A percentile compares a stretch with the other conserved stretches of the same genome.
phyloP scores from a whole-genome alignment of 2,113 vertebrate species.

The Alouatta palliata region DNA sequence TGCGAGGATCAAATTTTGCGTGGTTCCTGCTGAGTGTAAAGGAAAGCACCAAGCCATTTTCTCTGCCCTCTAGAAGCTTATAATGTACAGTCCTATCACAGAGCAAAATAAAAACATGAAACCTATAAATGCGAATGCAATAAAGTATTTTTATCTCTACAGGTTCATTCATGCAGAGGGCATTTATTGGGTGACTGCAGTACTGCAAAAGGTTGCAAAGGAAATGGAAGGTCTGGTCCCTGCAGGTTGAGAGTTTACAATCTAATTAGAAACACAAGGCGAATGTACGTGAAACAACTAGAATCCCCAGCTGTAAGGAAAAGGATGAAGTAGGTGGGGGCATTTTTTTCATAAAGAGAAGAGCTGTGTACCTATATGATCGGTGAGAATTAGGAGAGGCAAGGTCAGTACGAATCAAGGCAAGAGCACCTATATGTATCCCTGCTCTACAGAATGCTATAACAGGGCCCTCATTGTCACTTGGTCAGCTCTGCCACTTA shows the following conservation, averaged over 20 bases:
- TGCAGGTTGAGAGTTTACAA: slow-evolving; percentile 60
- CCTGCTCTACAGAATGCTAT: neutral
- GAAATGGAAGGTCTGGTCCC: slow-evolving; percentile 65
- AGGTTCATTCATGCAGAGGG: slow-evolving; percentile 68
- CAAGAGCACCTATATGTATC: neutral
- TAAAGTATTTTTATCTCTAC: slow-evolving; percentile 72
- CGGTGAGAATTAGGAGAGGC: neutral
- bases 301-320: slow-evolving; percentile 28
- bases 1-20: slow-evolving; percentile 70
- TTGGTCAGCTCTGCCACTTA: neutral
- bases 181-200: slow-evolving; percentile 68
- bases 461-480: neutral
- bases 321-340: neutral
- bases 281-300: slow-evolving; percentile 18
- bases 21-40: slow-evolving; percentile 55
- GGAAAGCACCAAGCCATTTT: slow-evolving; percentile 65
- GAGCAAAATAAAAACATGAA: slow-evolving; percentile 66
- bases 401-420: slow-evolving; percentile 17
- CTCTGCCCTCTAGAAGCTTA: slow-evolving; percentile 60
- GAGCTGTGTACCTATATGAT: neutral
- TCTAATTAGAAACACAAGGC: slow-evolving; percentile 47
- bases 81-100: slow-evolving; percentile 46
- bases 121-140: slow-evolving; percentile 56
- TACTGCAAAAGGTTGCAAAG: slow-evolving; percentile 68
- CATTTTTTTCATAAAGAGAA: neutral